phyloP scores from a whole-genome alignment of 2,113 vertebrate species.

The Hylia prasina region DNA sequence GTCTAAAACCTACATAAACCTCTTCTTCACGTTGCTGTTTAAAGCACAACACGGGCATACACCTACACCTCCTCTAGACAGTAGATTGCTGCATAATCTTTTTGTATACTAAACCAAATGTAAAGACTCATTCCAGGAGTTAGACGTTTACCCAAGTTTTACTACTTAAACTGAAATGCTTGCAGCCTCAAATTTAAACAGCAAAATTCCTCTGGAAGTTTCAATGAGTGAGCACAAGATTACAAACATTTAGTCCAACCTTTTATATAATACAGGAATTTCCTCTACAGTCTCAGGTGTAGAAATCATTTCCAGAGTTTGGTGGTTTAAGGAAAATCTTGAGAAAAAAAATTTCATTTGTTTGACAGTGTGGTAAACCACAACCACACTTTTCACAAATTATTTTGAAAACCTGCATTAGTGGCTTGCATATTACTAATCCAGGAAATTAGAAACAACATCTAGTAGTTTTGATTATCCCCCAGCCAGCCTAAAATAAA shows the following conservation, averaged over 20 bases:
- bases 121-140: background rate
- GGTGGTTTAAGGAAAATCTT: background rate
- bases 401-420: background rate
- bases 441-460: background rate
- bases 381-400: background rate
- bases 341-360: background rate
- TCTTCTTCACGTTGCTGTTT: background rate
- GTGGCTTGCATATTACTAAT: background rate
- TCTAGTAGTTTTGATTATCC: background rate
- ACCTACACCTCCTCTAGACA: background rate
- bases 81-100: background rate
- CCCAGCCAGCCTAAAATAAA: background rate
- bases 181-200: background rate
- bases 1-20: background rate
- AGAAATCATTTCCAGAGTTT: background rate
- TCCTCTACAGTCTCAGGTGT: background rate
- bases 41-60: rapidly evolving
- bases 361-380: background rate
- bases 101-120: background rate
- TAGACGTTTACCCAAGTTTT: background rate
- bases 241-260: background rate
- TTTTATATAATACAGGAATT: background rate
- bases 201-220: background rate
- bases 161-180: background rate
- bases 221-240: background rate